These are phyloP conservation scores for Limanda limanda DNA, from an alignment of 2,113 vertebrate genomes.

Conservation along the genomic window DNA sequence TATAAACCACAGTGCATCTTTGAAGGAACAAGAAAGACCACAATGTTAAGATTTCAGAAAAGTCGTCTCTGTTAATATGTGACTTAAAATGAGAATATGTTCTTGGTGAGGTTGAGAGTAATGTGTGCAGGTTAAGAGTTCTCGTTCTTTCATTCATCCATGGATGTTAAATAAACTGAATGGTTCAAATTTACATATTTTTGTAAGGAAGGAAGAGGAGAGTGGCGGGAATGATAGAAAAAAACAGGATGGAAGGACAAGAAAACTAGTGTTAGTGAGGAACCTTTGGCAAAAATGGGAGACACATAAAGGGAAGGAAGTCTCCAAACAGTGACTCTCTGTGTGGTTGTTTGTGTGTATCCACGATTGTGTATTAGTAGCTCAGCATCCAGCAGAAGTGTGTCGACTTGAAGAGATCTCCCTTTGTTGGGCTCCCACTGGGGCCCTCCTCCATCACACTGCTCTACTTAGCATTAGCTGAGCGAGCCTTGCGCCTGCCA, in stretches of 20 bases:
- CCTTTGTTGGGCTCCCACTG: conserved; percentile 12
- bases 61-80: too few relatives aligned
- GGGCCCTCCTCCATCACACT: conserved; percentile 4
- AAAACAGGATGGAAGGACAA: neutral
- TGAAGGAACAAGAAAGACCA: too few relatives aligned
- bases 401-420: conserved; percentile 19
- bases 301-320: conserved; percentile 1
- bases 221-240: too few relatives aligned
- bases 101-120: too few relatives aligned
- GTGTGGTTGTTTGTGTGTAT: neutral
- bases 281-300: neutral
- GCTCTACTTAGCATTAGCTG: conserved; percentile 33
- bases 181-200: too few relatives aligned
- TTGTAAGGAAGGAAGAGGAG: too few relatives aligned
- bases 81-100: too few relatives aligned
- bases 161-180: too few relatives aligned
- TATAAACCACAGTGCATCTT: neutral
- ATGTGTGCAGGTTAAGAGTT: too few relatives aligned
- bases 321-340: conserved; percentile 9
- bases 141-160: too few relatives aligned
- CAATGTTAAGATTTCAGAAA: too few relatives aligned
- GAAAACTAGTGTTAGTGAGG: neutral
- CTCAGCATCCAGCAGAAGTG: conserved; percentile 6
- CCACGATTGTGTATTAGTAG: neutral
- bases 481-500: neutral